Conservation (phyloP, 2,113 vertebrate genomes). For the Sylvietta virens region DNA sequence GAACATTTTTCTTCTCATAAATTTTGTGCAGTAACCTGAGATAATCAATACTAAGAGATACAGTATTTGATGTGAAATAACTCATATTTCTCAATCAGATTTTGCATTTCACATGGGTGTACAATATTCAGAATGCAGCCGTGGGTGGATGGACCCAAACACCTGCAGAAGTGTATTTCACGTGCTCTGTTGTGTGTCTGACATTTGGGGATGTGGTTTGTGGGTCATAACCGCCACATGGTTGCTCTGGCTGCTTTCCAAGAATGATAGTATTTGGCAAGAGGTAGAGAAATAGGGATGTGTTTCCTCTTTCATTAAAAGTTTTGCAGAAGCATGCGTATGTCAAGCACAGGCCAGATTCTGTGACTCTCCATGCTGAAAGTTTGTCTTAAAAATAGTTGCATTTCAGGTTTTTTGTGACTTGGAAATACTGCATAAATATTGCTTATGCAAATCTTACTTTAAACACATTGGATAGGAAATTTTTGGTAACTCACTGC, state of each 20-base stretch:
- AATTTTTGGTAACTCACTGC: not conserved
- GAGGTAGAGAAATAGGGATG: not conserved
- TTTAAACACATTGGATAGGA: not conserved
- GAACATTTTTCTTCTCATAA: not conserved
- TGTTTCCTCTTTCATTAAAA: not conserved
- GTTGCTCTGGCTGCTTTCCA: constrained; percentile 9
- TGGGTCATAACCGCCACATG: not conserved
- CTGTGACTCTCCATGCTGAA: not conserved
- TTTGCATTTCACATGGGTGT: not conserved
- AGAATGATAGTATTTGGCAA: not conserved
- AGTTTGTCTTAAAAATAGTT: not conserved
- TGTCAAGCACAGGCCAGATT: not conserved
- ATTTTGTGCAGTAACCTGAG: not conserved
- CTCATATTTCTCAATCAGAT: not conserved
- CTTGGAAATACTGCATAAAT: not conserved
- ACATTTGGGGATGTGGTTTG: constrained; percentile 29
- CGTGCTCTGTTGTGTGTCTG: not conserved
- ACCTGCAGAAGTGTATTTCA: not conserved
- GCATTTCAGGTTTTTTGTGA: not conserved
- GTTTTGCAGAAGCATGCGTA: not conserved
- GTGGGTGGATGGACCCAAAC: not conserved
- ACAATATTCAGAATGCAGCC: not conserved
- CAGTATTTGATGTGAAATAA: not conserved
- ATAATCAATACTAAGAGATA: not conserved
- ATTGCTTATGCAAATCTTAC: not conserved